Evolutionary conservation across 2,113 vertebrate genomes (phyloP), one percentile per base, ranked within the genome.

Genomic region (Uria lomvia): DNA sequence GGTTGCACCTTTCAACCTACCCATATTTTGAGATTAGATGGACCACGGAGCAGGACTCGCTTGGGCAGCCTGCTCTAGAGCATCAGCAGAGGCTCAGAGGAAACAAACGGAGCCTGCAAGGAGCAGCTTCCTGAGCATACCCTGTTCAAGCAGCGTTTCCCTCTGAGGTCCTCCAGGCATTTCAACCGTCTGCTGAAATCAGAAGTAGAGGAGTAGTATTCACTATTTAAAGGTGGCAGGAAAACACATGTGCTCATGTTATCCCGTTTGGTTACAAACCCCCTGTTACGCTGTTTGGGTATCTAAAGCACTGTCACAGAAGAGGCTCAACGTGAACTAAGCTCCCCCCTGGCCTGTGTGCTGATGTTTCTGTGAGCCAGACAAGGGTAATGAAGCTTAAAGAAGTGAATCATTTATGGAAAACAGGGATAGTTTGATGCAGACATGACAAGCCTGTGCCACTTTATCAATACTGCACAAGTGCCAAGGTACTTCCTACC

Each of bases 331-430:
- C n/a, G 16, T 12, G 32, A 22, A 6, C 32, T 24, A 22, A 74
- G 47, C 72, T 24, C 55, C 38, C 42, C 30, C 68, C 50, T 72
- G 22, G 21, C 59, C 52, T 23, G 11, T 22, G 4, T 30, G 58
- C 45, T 91, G 86, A 30, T 36, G 7, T 45, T 76, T 66, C 86
- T 71, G 3, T n/a, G 75, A 55, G 13, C 72, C 73, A 75, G 70
- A 49, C 40, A 56, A 71, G 42, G 56, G 43, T 8, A 80, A 55
- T 9, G 49, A 74, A 77, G 38, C 84, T 92, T 63, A 0, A 29
- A 74, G 43, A 84, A 63, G 90, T 95, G 88, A 90, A 76, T 97
- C 11, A 95, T 90, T 93, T 71, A 55, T 74, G 52, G 76, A 58
- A 52, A 95, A 52, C 55, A 52, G 32, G 75, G 73, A 26, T 10